Evolutionary conservation across 1,140 invertebrate genomes (phyloP), one percentile per base, ranked within the genome.

Genomic region (Samia ricini): DNA sequence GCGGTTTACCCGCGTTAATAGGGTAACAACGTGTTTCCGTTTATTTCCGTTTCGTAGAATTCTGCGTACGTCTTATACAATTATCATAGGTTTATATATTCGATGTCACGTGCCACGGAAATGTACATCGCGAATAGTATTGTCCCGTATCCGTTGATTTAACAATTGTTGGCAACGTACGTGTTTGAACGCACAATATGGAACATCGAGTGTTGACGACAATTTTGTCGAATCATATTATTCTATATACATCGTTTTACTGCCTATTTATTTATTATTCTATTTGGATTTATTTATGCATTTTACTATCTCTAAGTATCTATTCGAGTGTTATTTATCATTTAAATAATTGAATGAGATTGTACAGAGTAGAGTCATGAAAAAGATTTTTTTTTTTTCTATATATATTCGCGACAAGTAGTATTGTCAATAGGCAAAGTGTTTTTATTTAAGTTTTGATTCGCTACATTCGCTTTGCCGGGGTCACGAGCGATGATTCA

Each of bases 381-480:
- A 65, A 61, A 61, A 33, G 58, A 76, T 71, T 72, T 55, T 48
- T 64, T 70, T 69, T 71, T 67, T 68, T 70, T 63, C 66, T 60
- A 61, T 56, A 57, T 10, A 5, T 57, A 20, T 59, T 50, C 55
- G 23, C 56, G 55, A 29, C 58, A 52, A 68, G 50, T 54, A 49
- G 60, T 56, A n/a, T n/a, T n/a, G n/a, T 69, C 63, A 61, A 63
- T 69, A 63, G 63, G 63, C 61, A 65, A 61, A 56, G 58, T 58
- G 63, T 72, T 77, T 73, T 79, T 79, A 79, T 73, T 63, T 64
- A 60, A 65, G 59, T 69, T 76, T 69, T 71, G 74, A 75, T 79
- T 66, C 70, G 74, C 77, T 79, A 56, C 68, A 69, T 57, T 61
- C 62, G 33, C 57, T 52, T 63, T 66, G 59, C n/a, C 63, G 61